These are phyloP conservation scores for Drosophila rellima DNA, from an alignment of 2,888 invertebrate species.

Conservation along the genomic window DNA sequence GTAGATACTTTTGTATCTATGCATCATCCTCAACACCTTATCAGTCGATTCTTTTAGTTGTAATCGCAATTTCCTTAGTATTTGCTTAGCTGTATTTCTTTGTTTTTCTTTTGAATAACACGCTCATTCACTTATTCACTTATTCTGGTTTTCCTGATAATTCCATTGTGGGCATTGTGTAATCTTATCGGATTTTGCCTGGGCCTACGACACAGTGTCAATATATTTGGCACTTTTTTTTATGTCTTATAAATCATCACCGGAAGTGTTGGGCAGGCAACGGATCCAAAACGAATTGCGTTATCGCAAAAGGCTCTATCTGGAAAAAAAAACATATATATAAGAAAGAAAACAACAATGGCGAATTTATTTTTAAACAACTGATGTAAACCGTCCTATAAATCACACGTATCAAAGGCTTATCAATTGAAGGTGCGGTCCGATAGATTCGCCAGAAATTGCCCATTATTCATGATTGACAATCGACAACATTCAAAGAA, in stretches of 20 bases:
- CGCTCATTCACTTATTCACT: conserved; percentile 31
- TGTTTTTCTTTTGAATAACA: conserved; percentile 16
- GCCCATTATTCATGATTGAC: conserved; percentile 56
- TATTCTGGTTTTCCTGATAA: conserved; percentile 23
- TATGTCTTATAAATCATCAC: conserved; percentile 62
- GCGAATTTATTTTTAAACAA: conserved; percentile 51
- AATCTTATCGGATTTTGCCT: conserved; percentile 61
- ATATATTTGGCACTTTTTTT: conserved; percentile 37
- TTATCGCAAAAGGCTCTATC: conserved; percentile 49
- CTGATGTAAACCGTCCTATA: conserved; percentile 53
- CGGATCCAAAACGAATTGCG: conserved; percentile 23
- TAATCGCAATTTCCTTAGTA: conserved; percentile 10
- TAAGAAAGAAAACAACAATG: not conserved
- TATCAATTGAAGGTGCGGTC: conserved; percentile 38
- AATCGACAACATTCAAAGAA: not conserved
- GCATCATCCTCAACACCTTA: conserved; percentile 3
- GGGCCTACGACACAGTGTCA: conserved; percentile 65
- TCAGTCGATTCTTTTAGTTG: conserved; percentile 5
- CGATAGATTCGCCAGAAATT: conserved; percentile 47
- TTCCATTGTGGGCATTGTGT: conserved; percentile 29
- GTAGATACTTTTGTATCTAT: conserved; percentile 5
- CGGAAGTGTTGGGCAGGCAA: conserved; percentile 57
- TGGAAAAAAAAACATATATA: not conserved
- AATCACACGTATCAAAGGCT: conserved; percentile 32
- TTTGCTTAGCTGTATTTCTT: conserved; percentile 16